Conservation (phyloP, 2,888 invertebrate genomes). For the Dicroscelio sp. region DNA sequence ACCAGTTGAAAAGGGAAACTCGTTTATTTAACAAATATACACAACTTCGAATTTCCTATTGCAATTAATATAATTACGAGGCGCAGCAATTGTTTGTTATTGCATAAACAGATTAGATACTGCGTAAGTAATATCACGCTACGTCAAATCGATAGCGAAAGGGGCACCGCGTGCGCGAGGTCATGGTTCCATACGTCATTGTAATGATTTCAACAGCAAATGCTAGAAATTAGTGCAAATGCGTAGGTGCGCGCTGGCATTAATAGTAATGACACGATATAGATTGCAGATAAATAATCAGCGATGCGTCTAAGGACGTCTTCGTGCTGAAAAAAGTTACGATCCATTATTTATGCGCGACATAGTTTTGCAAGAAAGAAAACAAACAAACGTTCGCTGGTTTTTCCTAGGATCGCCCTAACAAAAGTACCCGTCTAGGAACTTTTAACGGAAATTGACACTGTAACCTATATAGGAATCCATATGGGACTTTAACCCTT, state of each 20-base stretch:
- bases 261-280: conserved; percentile 62
- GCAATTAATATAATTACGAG: conserved; percentile 26
- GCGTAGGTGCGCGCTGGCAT: conserved; percentile 78
- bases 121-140: conserved; percentile 64
- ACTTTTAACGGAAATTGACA: too few relatives aligned
- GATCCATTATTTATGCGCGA: conserved; percentile 30
- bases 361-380: neutral
- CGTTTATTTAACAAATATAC: conserved; percentile 20
- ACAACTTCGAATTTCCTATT: conserved; percentile 10
- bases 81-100: conserved; percentile 53
- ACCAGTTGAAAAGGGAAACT: too few relatives aligned
- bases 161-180: conserved; percentile 86
- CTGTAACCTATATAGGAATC: too few relatives aligned
- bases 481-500: too few relatives aligned
- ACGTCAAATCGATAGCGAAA: conserved; percentile 86
- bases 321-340: conserved; percentile 8
- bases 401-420: too few relatives aligned
- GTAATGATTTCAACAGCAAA: conserved; percentile 85
- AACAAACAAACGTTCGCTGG: too few relatives aligned
- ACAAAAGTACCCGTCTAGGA: too few relatives aligned
- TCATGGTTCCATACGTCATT: conserved; percentile 87
- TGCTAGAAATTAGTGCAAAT: conserved; percentile 85
- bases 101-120: conserved; percentile 67
- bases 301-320: conserved; percentile 71
- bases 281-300: conserved; percentile 52